These are phyloP conservation scores for Sinopyrophorus schimmeli DNA, from an alignment of 2,888 invertebrate species.

Conservation along the genomic window DNA sequence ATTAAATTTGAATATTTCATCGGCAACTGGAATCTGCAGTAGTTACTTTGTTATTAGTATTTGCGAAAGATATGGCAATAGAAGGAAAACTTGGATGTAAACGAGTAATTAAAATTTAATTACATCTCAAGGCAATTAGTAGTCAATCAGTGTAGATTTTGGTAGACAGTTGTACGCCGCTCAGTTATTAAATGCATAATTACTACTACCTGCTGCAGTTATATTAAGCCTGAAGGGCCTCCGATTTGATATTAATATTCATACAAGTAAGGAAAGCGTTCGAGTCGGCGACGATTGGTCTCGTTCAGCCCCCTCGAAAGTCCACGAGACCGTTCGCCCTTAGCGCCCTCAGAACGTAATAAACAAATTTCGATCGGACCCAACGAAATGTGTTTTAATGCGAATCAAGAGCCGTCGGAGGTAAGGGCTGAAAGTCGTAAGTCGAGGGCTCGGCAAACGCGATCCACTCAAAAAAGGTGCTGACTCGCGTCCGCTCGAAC, in stretches of 20 bases:
- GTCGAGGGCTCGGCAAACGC: slow-evolving; percentile 39
- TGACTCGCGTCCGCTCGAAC: slow-evolving; percentile 38
- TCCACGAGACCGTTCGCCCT: slow-evolving; percentile 9
- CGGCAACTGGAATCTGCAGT: too few relatives aligned
- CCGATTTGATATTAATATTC: slow-evolving; percentile 54
- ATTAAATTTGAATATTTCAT: too few relatives aligned
- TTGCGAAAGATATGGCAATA: slow-evolving; percentile 19
- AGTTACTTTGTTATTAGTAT: slow-evolving; percentile 5
- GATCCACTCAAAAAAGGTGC: slow-evolving; percentile 45
- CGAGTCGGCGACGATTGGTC: too few relatives aligned
- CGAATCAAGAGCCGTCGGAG: too few relatives aligned
- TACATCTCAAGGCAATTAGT: slow-evolving; percentile 54
- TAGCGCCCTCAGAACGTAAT: slow-evolving; percentile 5
- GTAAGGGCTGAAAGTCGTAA: slow-evolving; percentile 27
- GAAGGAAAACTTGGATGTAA: slow-evolving; percentile 42
- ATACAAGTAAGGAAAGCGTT: slow-evolving; percentile 33
- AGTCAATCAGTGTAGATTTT: slow-evolving; percentile 54
- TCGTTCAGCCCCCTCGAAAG: slow-evolving; percentile 12
- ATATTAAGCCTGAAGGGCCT: slow-evolving; percentile 48
- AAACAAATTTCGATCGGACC: too few relatives aligned
- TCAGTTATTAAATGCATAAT: slow-evolving; percentile 56
- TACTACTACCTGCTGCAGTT: slow-evolving; percentile 52
- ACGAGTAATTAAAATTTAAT: slow-evolving; percentile 55
- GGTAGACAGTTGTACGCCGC: slow-evolving; percentile 35
- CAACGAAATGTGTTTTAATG: too few relatives aligned